A percentile compares a stretch with the other conserved stretches of the same genome.
Conservation (phyloP, 2,113 vertebrate genomes). For the Tychaedon coryphoeus region DNA sequence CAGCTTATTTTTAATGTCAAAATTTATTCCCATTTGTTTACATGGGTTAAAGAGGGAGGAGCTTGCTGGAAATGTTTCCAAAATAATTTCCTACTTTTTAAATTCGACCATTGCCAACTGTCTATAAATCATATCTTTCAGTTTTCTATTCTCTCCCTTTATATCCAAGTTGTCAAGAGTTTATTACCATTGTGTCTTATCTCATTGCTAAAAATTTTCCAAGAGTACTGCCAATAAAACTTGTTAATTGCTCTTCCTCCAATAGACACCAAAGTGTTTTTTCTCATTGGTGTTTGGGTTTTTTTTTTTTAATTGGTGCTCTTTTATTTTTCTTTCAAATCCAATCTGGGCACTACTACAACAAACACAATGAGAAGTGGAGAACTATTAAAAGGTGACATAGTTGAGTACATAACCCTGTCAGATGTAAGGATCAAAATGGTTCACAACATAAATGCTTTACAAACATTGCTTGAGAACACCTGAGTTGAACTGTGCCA, state of each 20-base stretch:
- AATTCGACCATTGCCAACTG: neutral
- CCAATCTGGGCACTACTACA: slow-evolving; percentile 31
- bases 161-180: neutral
- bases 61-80: neutral
- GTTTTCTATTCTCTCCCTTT: neutral
- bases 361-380: slow-evolving; percentile 45
- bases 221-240: neutral
- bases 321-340: neutral
- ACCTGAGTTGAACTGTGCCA: slow-evolving; percentile 20
- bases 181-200: neutral
- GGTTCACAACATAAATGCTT: slow-evolving; percentile 36
- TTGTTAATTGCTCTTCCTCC: neutral
- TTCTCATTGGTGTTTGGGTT: rapidly evolving
- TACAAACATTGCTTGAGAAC: slow-evolving; percentile 25
- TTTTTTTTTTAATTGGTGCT: neutral
- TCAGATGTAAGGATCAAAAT: slow-evolving; percentile 44
- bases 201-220: neutral
- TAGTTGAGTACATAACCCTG: slow-evolving; percentile 60
- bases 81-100: neutral
- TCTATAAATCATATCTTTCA: neutral
- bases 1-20: neutral
- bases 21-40: neutral
- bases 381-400: slow-evolving; percentile 64
- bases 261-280: neutral
- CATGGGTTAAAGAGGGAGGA: neutral